Evolutionary conservation across 2,797 vertebrate species (phyloP).

Genomic region (Hafferia zeledoni): DNA sequence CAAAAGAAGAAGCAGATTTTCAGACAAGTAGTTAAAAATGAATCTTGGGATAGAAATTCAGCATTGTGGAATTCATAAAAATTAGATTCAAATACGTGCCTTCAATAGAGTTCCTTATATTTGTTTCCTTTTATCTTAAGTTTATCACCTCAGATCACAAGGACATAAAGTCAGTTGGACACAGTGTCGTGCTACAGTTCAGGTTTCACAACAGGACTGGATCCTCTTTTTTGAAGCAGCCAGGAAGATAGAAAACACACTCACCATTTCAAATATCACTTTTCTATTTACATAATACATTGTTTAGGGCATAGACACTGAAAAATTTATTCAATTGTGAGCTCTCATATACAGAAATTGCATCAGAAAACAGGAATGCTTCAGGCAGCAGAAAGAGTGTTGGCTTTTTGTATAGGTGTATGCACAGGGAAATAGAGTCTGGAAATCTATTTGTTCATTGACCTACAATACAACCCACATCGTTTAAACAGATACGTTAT

Average conservation of each 20-base stretch:
- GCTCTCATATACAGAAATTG: not conserved
- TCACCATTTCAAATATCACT: not conserved
- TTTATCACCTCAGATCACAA: not conserved
- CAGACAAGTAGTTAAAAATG: conserved; percentile 6
- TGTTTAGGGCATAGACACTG: not conserved
- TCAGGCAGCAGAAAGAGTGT: not conserved
- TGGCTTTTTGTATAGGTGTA: not conserved
- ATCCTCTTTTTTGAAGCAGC: not conserved
- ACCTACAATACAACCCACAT: not conserved
- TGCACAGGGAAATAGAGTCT: not conserved
- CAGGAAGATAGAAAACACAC: not conserved
- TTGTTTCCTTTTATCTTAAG: not conserved
- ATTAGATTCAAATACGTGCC: not conserved
- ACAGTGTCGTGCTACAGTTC: not conserved
- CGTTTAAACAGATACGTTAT: not conserved
- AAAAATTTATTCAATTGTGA: not conserved
- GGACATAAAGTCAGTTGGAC: not conserved
- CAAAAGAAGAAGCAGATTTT: conserved; percentile 45
- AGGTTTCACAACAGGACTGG: not conserved
- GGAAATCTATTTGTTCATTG: not conserved
- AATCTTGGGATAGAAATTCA: not conserved
- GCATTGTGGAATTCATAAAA: not conserved
- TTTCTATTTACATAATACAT: not conserved
- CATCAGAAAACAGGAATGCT: not conserved
- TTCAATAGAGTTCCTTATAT: not conserved